Evolutionary conservation across 2,888 invertebrate genomes (phyloP).

Genomic region (Melieria crassipennis): DNA sequence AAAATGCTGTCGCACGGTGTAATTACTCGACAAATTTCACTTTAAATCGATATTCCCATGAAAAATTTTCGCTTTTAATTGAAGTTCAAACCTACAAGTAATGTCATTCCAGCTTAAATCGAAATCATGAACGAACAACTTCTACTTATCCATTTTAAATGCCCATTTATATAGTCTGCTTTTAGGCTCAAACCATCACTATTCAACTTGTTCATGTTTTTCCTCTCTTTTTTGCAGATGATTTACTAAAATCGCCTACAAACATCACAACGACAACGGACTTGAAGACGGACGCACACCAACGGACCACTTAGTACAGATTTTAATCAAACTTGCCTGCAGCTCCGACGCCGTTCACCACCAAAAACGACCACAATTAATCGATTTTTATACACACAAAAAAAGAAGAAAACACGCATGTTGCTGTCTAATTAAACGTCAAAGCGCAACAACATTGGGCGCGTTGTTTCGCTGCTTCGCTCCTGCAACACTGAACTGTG

Average conservation of each 20-base stretch:
- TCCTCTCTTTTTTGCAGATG: slow-evolving; percentile 31
- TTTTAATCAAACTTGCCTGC: not conserved
- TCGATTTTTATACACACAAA: no score
- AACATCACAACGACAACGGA: slow-evolving; percentile 11
- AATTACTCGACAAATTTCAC: no score
- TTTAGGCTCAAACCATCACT: no score
- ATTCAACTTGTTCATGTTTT: not conserved
- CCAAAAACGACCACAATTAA: no score
- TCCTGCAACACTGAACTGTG: not conserved
- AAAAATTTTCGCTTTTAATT: no score
- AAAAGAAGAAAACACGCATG: not conserved
- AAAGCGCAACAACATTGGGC: not conserved
- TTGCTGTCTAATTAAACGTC: not conserved
- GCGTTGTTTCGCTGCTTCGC: not conserved
- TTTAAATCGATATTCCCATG: no score
- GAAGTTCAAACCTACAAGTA: no score
- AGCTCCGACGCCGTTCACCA: not conserved
- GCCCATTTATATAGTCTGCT: no score
- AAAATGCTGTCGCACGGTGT: no score
- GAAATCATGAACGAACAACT: no score
- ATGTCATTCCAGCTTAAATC: no score
- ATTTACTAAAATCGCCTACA: slow-evolving; percentile 21
- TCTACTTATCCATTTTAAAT: no score
- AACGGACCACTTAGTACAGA: not conserved
- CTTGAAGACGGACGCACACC: not conserved